phyloP scores from a whole-genome alignment of 1,140 invertebrate genomes.

The Neodiprion fabricii region DNA sequence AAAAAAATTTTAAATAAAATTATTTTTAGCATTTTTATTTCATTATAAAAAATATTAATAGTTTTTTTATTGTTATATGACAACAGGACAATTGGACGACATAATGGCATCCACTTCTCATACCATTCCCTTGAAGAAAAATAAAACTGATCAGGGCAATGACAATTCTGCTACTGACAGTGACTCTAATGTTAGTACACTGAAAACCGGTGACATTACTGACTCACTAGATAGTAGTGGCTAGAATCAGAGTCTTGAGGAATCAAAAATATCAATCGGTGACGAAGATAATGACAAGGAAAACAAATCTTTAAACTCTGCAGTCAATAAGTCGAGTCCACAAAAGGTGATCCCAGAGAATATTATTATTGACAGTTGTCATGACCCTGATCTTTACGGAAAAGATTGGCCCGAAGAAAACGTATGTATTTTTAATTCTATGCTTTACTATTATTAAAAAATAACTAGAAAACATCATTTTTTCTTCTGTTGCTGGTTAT shows the following conservation, averaged over 20 bases:
- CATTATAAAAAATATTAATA: neutral
- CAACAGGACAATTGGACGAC: neutral
- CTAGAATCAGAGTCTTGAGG: too few species aligned
- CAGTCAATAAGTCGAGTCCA: too few species aligned
- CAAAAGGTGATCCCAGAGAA: too few species aligned
- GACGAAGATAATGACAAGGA: too few species aligned
- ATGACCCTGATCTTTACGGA: conserved; percentile 28
- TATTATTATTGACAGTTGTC: too few species aligned
- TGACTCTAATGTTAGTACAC: neutral
- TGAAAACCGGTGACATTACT: neutral
- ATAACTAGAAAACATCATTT: neutral
- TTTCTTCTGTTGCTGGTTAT: conserved; percentile 12
- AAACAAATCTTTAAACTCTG: too few species aligned
- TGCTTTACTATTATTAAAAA: neutral
- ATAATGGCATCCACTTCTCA: neutral
- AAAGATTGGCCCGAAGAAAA: conserved; percentile 37
- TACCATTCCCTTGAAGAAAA: neutral
- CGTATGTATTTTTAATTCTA: conserved; percentile 19
- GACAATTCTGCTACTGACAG: neutral
- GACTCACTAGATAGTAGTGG: neutral
- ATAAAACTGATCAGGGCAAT: neutral
- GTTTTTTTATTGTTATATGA: neutral
- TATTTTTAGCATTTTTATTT: neutral
- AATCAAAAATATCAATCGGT: too few species aligned
- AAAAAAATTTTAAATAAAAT: neutral